A percentile compares a stretch with the other conserved stretches of the same genome.
These are phyloP conservation scores for Peromyscus aztecus DNA, from an alignment of 2,797 vertebrate genomes.

Conservation along the genomic window DNA sequence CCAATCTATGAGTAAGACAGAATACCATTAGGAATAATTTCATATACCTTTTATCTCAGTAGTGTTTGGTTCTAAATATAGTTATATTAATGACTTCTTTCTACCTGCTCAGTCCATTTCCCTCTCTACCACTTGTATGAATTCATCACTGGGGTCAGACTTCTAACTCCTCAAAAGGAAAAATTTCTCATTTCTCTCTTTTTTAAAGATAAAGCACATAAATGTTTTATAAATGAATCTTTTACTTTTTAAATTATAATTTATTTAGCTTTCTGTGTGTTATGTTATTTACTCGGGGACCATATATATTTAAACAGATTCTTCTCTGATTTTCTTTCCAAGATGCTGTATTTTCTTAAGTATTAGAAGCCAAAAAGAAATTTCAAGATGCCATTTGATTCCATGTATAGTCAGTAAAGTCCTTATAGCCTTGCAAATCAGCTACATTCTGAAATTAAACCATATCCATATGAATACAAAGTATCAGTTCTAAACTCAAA, in stretches of 20 bases:
- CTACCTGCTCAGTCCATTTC: neutral
- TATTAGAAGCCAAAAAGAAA: neutral
- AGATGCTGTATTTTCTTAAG: neutral
- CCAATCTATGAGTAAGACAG: neutral
- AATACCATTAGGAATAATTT: neutral
- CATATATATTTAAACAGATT: neutral
- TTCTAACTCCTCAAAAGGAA: neutral
- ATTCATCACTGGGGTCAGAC: neutral
- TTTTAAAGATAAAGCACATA: neutral
- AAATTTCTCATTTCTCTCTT: neutral
- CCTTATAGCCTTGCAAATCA: neutral
- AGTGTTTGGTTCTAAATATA: neutral
- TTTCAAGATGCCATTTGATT: slow-evolving; percentile 1
- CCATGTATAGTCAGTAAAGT: neutral
- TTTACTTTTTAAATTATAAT: slow-evolving; percentile 4
- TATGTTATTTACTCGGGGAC: neutral
- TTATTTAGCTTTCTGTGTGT: neutral
- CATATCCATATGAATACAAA: neutral
- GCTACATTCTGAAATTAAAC: neutral
- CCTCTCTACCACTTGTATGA: neutral
- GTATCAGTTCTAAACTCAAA: slow-evolving; percentile 67
- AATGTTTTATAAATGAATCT: neutral
- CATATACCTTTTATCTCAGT: neutral
- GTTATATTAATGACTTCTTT: neutral
- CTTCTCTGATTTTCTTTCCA: neutral